A percentile compares a stretch with the other conserved stretches of the same genome.
Evolutionary conservation across 1,140 invertebrate genomes (phyloP).

Genomic region (Phocides pigmalion): DNA sequence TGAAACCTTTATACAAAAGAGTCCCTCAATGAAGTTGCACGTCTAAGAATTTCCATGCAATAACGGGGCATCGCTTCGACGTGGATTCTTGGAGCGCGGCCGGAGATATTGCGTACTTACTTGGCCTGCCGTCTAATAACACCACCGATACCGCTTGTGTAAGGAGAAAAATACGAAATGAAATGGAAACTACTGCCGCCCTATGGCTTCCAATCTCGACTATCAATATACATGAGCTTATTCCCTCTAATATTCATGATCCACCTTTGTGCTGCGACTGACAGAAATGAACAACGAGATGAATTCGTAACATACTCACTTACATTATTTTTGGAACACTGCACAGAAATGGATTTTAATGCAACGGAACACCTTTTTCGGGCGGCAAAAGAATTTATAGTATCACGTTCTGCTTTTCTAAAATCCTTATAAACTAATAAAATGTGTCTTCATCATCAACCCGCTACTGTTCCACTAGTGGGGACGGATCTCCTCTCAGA

Average conservation of each 20-base stretch:
- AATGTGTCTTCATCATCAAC: no score
- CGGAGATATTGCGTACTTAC: conserved; percentile 80
- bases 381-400: no score
- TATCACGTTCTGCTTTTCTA: no score
- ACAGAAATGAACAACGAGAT: neutral
- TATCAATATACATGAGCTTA: conserved; percentile 56
- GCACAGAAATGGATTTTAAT: no score
- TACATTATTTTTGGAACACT: no score
- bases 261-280: conserved; percentile 2
- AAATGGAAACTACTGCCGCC: conserved; percentile 70
- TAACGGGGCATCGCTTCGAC: conserved; percentile 68
- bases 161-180: conserved; percentile 76
- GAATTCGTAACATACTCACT: neutral
- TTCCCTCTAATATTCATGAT: conserved; percentile 51
- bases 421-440: no score
- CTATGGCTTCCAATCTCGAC: conserved; percentile 67
- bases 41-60: conserved; percentile 81
- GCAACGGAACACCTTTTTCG: no score
- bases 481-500: no score
- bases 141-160: conserved; percentile 74
- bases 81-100: conserved; percentile 66
- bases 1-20: conserved; percentile 78
- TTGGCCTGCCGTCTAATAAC: conserved; percentile 78
- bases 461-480: no score
- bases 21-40: conserved; percentile 80